These are phyloP conservation scores for Eriosoma lanigerum DNA, from an alignment of 1,140 invertebrate genomes.

Conservation along the genomic window DNA sequence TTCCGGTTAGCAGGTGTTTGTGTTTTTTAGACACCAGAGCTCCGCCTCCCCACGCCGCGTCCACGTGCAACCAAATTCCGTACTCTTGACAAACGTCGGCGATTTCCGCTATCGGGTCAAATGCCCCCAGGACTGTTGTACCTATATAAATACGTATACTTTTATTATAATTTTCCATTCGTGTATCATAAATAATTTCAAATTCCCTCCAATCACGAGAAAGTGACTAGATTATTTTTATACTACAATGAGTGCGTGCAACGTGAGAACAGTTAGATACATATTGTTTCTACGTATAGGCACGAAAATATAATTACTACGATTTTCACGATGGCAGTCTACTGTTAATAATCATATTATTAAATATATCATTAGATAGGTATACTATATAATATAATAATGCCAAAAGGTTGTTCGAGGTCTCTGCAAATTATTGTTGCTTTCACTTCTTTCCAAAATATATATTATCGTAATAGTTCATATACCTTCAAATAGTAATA, in stretches of 20 bases:
- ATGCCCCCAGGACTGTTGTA: constrained; percentile 73
- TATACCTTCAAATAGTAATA: not conserved
- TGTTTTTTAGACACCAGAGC: constrained; percentile 82
- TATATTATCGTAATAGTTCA: not conserved
- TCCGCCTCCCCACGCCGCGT: constrained; percentile 93
- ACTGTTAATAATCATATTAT: not conserved
- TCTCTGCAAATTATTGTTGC: not conserved
- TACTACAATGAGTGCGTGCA: not conserved
- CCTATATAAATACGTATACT: no score
- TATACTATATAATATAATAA: not conserved
- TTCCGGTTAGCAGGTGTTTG: constrained; percentile 74
- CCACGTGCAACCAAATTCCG: constrained; percentile 91
- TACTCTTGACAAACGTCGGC: constrained; percentile 80
- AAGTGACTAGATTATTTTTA: not conserved
- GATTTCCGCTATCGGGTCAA: constrained; percentile 82
- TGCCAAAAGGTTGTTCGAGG: not conserved
- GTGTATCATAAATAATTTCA: not conserved
- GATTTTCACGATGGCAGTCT: not conserved
- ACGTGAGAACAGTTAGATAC: not conserved
- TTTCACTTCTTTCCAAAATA: constrained; percentile 19
- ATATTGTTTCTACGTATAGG: not conserved
- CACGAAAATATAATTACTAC: not conserved
- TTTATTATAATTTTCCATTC: constrained; percentile 42
- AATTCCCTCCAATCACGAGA: not conserved
- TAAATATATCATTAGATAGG: no score